Base-by-base conservation (phyloP, 2,888 invertebrate genomes). In the Conistra vaccinii region DNA sequence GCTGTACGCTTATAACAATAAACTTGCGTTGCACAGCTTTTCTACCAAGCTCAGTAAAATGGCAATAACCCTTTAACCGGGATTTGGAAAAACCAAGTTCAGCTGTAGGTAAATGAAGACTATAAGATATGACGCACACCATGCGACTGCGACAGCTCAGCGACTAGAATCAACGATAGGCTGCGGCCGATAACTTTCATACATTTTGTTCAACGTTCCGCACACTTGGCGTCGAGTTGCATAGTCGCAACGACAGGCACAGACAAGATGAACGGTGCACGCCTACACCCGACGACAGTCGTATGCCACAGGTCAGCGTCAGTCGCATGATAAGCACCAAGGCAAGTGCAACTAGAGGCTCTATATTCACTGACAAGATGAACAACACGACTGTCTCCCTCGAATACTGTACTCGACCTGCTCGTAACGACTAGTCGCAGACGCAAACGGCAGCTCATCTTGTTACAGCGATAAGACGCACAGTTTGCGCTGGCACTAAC, bases 51-150 rank as follows among this genome's bases (percentile, higher is more conserved):
- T 81, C 55, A 51, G 0, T 32, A 14, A 65, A 32, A 42, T 65
- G 9, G 2, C 17, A 61, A 45, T 61, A 35, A 51, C 58, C 63
- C n/a, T 17, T 1, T 26, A 48, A 26, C 61, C 66, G 26, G 9
- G 20, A 61, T n/a, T 51, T 23, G 14, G 51, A 45, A 74, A 45
- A 60, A 2, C 60, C 60, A 58, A 75, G 20, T 60, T 48, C 53
- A 65, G 9, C 0, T 17, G 29, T 35, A 23, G 10, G 9, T 32
- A 3, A 14, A 55, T 12, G 29, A 68, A 39, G 5, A 26, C 29
- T 70, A 39, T 45, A 45, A 17, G 45, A 48, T 23, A 48, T 51
- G 23, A 51, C 9, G 3, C n/a, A 51, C 51, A 10, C 51, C 4
- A 51, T 23, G 23, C 48, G 23, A 48, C 3, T 48, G 23, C 9